phyloP scores from a whole-genome alignment of 30 jellyfish, hydroid and myxozoan species.

The Aurelia coerulea region DNA sequence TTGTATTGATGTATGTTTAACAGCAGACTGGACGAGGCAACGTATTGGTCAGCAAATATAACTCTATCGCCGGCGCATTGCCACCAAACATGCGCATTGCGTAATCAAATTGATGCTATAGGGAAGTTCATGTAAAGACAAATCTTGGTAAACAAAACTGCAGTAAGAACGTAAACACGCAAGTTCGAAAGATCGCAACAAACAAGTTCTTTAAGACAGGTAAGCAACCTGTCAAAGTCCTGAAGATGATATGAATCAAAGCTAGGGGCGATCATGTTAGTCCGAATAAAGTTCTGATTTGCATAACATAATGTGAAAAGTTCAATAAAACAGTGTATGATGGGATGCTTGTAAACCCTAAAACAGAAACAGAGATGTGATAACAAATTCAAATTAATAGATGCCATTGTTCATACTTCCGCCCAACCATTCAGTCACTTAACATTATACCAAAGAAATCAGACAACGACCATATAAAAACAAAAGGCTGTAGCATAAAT shows the following conservation, averaged over 20 bases:
- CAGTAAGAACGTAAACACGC: not conserved
- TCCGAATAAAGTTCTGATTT: slow-evolving; percentile 49
- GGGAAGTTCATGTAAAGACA: not conserved
- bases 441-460: no score
- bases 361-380: slow-evolving; percentile 51
- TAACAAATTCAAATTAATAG: slow-evolving; percentile 2
- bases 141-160: not conserved
- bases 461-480: no score
- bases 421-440: no score
- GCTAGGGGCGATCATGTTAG: slow-evolving; percentile 35
- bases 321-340: slow-evolving; percentile 57
- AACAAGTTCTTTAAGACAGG: slow-evolving; percentile 19
- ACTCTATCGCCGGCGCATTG: not conserved
- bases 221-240: slow-evolving; percentile 23
- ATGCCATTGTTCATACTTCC: no score
- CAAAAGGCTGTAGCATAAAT: no score
- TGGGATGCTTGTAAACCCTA: slow-evolving; percentile 61
- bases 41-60: not conserved
- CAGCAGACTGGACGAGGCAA: not conserved
- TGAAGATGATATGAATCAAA: not conserved
- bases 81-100: no score
- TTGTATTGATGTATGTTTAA: no score
- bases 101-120: not conserved
- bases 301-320: slow-evolving; percentile 38
- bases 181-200: not conserved